A percentile compares a stretch with the other conserved stretches of the same genome.
Evolutionary conservation across 2,113 vertebrate species (phyloP).

Genomic region (Atrichornis clamosus): DNA sequence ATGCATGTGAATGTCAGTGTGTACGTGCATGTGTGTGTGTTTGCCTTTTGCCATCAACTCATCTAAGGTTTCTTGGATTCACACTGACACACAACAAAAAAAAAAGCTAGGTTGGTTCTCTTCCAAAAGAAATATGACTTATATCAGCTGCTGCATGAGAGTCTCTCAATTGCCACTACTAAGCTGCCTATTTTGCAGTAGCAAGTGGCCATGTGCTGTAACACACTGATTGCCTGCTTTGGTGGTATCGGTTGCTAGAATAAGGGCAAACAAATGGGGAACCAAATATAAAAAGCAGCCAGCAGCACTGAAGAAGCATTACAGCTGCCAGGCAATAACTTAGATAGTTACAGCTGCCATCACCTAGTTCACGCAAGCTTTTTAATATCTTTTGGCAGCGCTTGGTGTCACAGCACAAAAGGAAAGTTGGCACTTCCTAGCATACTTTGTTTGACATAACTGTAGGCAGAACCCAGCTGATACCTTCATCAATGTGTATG

Average conservation of each 20-base stretch:
- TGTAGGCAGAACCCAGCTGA: conserved; percentile 84
- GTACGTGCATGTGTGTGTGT: neutral
- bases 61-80: conserved; percentile 73
- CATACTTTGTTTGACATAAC: conserved; percentile 86
- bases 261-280: conserved; percentile 78
- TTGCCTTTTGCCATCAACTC: conserved; percentile 28
- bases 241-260: conserved; percentile 73
- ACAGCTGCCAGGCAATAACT: conserved; percentile 85
- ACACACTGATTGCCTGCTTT: conserved; percentile 66
- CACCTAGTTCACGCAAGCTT: conserved; percentile 84
- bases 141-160: conserved; percentile 69
- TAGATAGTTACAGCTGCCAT: conserved; percentile 84
- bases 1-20: neutral
- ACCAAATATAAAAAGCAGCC: conserved; percentile 73
- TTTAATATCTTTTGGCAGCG: conserved; percentile 85
- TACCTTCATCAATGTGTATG: conserved; percentile 76
- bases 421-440: conserved; percentile 80
- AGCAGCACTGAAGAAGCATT: conserved; percentile 75
- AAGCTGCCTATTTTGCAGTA: conserved; percentile 65
- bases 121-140: conserved; percentile 78
- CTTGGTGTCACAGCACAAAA: conserved; percentile 81
- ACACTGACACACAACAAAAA: conserved; percentile 62
- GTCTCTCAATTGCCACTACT: conserved; percentile 52
- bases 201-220: conserved; percentile 66
- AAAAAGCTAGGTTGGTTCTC: conserved; percentile 35